Evolutionary conservation across 2,888 invertebrate genomes (phyloP).

Genomic region (Troides oblongomaculatus): DNA sequence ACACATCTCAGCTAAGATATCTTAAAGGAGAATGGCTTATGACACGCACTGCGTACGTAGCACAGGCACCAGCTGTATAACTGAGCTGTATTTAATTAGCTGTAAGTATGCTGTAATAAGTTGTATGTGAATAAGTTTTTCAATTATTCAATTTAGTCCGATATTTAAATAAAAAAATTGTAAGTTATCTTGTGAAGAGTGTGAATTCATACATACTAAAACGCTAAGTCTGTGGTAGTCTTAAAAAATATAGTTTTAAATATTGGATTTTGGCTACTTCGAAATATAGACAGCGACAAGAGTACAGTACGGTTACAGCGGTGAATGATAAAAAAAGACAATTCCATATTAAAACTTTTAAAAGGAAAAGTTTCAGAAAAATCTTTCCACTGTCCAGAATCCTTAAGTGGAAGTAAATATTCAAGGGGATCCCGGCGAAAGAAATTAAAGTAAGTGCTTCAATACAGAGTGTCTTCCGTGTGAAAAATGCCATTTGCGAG

Average conservation of each 20-base stretch:
- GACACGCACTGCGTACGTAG: constrained; percentile 44
- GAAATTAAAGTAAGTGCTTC: constrained; percentile 28
- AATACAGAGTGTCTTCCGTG: constrained; percentile 21
- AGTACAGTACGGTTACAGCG: not conserved
- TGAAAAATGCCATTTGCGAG: constrained; percentile 36
- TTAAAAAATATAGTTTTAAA: too few species aligned
- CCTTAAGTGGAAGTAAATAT: constrained; percentile 9
- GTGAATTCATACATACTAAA: too few species aligned
- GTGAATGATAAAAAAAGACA: not conserved
- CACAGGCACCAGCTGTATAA: too few species aligned
- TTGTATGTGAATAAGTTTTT: too few species aligned
- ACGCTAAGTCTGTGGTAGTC: too few species aligned
- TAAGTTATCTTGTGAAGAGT: too few species aligned
- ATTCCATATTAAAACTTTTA: not conserved
- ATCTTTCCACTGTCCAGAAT: not conserved
- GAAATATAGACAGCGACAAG: not conserved
- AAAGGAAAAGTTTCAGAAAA: not conserved
- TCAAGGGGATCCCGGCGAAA: constrained; percentile 8
- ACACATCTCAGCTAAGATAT: constrained; percentile 43
- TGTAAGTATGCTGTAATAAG: too few species aligned
- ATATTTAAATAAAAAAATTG: too few species aligned
- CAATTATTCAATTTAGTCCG: too few species aligned
- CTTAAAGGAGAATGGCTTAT: constrained; percentile 47
- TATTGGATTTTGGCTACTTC: too few species aligned
- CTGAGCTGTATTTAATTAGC: too few species aligned